Percentiles rank a stretch among this genome's conserved stretches.
phyloP scores from a whole-genome alignment of 2,888 invertebrate genomes.

The Diloba caeruleocephala region DNA sequence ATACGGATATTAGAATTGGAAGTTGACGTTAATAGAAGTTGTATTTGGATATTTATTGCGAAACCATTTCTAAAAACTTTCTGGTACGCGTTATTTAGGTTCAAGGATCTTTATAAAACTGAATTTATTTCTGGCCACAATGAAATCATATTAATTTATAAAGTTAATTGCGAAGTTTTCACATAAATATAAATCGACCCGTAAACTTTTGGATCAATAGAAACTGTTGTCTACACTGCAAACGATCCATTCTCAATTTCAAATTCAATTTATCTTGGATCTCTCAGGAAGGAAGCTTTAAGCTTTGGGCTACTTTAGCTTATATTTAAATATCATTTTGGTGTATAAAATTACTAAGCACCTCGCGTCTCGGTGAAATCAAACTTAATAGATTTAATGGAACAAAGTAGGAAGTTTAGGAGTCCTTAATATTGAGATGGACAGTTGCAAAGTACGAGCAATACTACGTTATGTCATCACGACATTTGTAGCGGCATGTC shows the following conservation, averaged over 20 bases:
- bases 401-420: conserved; percentile 42
- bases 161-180: background rate
- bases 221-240: background rate
- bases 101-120: background rate
- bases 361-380: conserved; percentile 21
- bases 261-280: conserved; percentile 18
- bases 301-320: too few relatives aligned
- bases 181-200: background rate
- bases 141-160: background rate
- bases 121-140: background rate
- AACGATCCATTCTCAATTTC: conserved; percentile 5
- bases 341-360: conserved; percentile 10
- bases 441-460: conserved; percentile 49
- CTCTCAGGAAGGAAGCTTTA: conserved; percentile 1
- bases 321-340: conserved; percentile 9
- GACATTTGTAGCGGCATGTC: conserved; percentile 21
- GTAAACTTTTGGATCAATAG: background rate
- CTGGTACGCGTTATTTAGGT: background rate
- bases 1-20: conserved; percentile 1
- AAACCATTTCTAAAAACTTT: conserved; percentile 15
- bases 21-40: too few relatives aligned
- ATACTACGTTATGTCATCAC: conserved; percentile 44
- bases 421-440: conserved; percentile 48
- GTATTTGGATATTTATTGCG: conserved; percentile 20
- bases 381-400: conserved; percentile 44